These are phyloP conservation scores for Seladonia tumulorum DNA, from an alignment of 2,888 invertebrate species.

Conservation along the genomic window DNA sequence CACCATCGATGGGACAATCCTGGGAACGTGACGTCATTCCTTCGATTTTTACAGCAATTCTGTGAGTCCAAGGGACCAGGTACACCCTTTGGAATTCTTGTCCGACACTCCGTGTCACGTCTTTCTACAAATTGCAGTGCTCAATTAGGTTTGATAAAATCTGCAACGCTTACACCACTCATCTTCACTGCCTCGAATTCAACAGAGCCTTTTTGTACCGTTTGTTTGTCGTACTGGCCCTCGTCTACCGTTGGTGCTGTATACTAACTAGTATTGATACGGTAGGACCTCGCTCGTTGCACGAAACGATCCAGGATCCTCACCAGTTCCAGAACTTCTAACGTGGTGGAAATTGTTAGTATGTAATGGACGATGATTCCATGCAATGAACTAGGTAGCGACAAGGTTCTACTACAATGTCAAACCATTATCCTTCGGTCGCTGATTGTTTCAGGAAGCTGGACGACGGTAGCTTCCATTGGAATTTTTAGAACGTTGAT, in stretches of 20 bases:
- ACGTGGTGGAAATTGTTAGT: neutral
- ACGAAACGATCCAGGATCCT: no score
- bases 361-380: neutral
- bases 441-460: neutral
- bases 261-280: neutral
- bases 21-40: neutral
- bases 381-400: no score
- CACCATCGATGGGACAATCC: neutral
- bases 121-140: slow-evolving; percentile 25
- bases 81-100: slow-evolving; percentile 24
- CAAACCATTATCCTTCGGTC: neutral
- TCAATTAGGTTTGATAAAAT: neutral
- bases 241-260: neutral
- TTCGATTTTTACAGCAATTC: neutral
- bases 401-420: no score
- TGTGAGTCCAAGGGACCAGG: neutral
- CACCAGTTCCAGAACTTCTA: neutral
- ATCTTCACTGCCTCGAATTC: no score
- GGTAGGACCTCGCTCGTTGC: neutral
- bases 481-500: neutral
- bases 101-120: slow-evolving; percentile 18
- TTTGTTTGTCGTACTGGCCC: neutral
- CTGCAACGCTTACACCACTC: neutral
- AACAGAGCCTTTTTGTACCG: neutral
- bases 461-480: neutral